Evolutionary conservation across 2,113 vertebrate genomes (phyloP).

Genomic region (Callipepla squamata): DNA sequence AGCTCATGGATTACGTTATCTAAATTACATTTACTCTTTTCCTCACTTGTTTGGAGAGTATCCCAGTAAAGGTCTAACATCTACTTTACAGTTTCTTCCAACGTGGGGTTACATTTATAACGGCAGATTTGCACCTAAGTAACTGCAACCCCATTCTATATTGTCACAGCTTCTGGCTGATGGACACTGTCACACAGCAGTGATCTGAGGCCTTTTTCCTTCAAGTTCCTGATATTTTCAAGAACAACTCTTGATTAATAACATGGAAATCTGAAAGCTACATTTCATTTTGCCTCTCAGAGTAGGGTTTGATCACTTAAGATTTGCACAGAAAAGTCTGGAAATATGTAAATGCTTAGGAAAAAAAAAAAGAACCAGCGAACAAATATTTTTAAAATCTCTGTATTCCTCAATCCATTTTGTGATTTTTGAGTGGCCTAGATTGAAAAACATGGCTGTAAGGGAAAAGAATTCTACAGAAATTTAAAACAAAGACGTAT

Average conservation of each 20-base stretch:
- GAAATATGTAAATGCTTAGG: neutral
- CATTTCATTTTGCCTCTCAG: neutral
- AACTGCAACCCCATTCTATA: neutral
- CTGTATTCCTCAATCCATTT: neutral
- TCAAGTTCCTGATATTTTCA: neutral
- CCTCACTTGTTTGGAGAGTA: neutral
- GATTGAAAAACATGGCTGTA: neutral
- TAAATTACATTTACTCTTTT: neutral
- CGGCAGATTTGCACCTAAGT: neutral
- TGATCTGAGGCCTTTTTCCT: neutral
- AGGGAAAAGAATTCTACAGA: neutral
- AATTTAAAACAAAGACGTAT: neutral
- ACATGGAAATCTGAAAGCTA: neutral
- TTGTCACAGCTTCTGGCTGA: neutral
- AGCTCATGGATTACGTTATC: neutral
- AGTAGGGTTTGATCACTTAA: neutral
- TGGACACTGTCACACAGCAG: neutral
- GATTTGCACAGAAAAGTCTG: neutral
- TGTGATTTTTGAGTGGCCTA: neutral
- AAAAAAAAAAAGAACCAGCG: neutral
- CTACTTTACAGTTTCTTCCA: neutral
- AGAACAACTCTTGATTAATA: neutral
- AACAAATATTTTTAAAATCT: neutral
- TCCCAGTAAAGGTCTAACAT: neutral
- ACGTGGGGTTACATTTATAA: neutral